These are phyloP conservation scores for Amphibalanus amphitrite DNA, from an alignment of 1,140 invertebrate genomes.

Conservation along the genomic window DNA sequence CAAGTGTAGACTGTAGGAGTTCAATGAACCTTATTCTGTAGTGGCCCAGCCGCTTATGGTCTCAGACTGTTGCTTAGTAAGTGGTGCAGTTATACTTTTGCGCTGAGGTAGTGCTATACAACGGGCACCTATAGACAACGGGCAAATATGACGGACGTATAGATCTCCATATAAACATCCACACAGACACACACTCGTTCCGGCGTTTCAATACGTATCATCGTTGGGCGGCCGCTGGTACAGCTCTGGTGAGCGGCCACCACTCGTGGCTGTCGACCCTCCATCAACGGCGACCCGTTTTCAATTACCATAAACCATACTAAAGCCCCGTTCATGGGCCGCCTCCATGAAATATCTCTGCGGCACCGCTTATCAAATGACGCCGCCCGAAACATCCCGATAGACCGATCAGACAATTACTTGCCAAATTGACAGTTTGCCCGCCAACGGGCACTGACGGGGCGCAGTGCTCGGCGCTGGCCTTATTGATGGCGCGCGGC, in stretches of 20 bases:
- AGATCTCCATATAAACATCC: too few species aligned
- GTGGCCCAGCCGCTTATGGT: too few species aligned
- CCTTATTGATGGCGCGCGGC: not conserved
- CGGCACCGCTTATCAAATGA: not conserved
- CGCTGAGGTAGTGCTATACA: too few species aligned
- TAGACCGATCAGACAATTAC: not conserved
- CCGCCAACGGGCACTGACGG: not conserved
- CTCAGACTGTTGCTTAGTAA: too few species aligned
- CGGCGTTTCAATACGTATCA: too few species aligned
- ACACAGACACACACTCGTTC: too few species aligned
- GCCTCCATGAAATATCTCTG: not conserved
- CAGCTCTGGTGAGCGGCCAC: not conserved
- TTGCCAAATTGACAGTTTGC: not conserved
- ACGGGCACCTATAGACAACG: too few species aligned
- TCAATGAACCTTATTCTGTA: too few species aligned
- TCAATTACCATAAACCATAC: not conserved
- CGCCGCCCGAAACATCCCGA: not conserved
- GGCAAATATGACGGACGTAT: too few species aligned
- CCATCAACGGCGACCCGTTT: not conserved
- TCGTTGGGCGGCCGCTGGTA: not conserved
- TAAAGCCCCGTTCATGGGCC: not conserved
- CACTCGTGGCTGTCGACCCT: not conserved
- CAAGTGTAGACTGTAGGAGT: too few species aligned
- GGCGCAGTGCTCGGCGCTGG: too few species aligned
- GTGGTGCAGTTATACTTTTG: too few species aligned